These are phyloP conservation scores for Omphaloscelis lunosa DNA, from an alignment of 2,888 invertebrate species.

Conservation along the genomic window DNA sequence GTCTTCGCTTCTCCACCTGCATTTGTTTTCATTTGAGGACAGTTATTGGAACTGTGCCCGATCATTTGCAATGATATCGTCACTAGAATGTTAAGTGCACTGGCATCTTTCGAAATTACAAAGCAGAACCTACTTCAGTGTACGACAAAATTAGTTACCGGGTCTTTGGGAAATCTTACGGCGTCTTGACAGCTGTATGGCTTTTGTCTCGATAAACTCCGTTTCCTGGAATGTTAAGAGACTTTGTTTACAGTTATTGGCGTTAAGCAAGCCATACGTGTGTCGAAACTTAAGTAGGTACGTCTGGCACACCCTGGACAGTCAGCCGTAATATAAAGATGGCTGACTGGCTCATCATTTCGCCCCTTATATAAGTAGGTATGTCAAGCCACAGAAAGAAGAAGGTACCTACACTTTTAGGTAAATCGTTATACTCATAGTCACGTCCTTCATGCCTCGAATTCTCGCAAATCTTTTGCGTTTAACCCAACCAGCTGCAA, in stretches of 20 bases:
- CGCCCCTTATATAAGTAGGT: background rate
- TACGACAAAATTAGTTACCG: slow-evolving; percentile 9
- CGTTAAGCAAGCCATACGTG: background rate
- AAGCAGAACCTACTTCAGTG: slow-evolving; percentile 16
- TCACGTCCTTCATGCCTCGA: background rate
- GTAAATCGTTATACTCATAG: background rate
- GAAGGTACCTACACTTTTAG: background rate
- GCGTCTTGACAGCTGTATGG: slow-evolving; percentile 2
- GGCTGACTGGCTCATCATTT: background rate
- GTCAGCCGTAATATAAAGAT: background rate
- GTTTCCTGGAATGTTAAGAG: slow-evolving; percentile 15
- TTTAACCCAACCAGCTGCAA: background rate
- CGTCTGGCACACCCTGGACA: background rate
- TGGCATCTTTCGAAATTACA: slow-evolving; percentile 40
- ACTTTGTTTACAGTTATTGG: background rate
- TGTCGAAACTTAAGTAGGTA: background rate
- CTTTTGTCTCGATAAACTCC: slow-evolving; percentile 8
- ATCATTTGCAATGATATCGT: slow-evolving; percentile 23
- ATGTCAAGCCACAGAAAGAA: background rate
- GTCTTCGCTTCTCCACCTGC: background rate
- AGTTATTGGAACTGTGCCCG: slow-evolving; percentile 49
- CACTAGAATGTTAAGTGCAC: slow-evolving; percentile 40
- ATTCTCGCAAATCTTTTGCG: background rate
- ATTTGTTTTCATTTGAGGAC: slow-evolving; percentile 6
- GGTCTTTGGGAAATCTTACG: slow-evolving; percentile 14